Percentiles rank a stretch among this genome's conserved stretches.
Evolutionary conservation across 2,888 invertebrate species (phyloP).

Genomic region (Drosophila diplacantha): DNA sequence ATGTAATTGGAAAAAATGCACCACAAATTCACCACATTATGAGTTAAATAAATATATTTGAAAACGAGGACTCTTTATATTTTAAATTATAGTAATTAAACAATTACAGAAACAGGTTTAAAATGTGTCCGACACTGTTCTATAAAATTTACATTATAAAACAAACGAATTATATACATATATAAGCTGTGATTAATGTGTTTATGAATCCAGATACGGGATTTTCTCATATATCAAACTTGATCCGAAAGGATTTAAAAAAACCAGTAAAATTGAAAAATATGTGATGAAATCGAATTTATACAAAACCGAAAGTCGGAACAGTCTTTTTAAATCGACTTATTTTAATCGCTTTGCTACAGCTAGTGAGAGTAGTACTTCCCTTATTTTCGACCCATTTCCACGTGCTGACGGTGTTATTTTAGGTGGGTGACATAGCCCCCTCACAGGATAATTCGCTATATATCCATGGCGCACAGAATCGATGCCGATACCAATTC

Average conservation of each 20-base stretch:
- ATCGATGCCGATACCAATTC: conserved; percentile 17
- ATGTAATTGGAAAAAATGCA: too few relatives aligned
- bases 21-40: too few relatives aligned
- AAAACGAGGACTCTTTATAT: too few relatives aligned
- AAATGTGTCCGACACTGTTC: not conserved
- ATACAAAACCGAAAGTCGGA: not conserved
- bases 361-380: not conserved
- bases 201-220: not conserved
- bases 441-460: conserved; percentile 31
- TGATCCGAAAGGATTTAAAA: not conserved
- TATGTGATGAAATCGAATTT: not conserved
- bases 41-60: too few relatives aligned
- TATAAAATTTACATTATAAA: not conserved
- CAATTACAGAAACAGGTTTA: not conserved
- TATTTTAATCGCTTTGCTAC: not conserved
- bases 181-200: not conserved
- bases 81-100: too few relatives aligned
- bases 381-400: conserved; percentile 19
- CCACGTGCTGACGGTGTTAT: conserved; percentile 22
- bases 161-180: not conserved
- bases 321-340: not conserved
- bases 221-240: not conserved
- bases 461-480: conserved; percentile 16
- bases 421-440: conserved; percentile 18
- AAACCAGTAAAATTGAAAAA: too few relatives aligned